These are phyloP conservation scores for Cepaea nemoralis DNA, from an alignment of 1,140 invertebrate species.

Conservation along the genomic window DNA sequence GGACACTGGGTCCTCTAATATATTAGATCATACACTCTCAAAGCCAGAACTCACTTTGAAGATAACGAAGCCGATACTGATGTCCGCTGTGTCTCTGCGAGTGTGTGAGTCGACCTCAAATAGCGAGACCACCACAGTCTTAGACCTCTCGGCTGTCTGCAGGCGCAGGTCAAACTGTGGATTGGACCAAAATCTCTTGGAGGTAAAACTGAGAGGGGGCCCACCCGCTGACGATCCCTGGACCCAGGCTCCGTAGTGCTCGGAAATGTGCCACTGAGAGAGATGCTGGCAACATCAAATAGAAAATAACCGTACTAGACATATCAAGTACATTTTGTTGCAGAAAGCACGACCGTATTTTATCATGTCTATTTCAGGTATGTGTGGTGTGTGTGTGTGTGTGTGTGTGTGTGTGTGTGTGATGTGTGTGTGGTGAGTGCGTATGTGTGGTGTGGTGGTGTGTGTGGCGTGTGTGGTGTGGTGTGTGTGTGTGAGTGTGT, in stretches of 20 bases:
- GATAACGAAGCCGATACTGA: conserved; percentile 30
- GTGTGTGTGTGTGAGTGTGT: too few relatives aligned
- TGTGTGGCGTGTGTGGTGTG: too few relatives aligned
- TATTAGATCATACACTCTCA: not conserved
- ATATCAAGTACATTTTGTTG: too few relatives aligned
- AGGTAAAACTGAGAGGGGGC: conserved; percentile 6
- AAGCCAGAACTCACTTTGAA: not conserved
- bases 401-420: too few relatives aligned
- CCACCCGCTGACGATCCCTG: not conserved
- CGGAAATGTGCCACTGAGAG: conserved; percentile 4
- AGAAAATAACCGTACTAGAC: too few relatives aligned
- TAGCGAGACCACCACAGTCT: not conserved
- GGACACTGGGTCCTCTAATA: too few relatives aligned
- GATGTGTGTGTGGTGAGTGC: too few relatives aligned
- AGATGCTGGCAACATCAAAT: not conserved
- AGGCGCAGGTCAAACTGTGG: conserved; percentile 14
- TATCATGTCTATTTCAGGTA: too few relatives aligned
- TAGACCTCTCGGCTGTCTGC: not conserved
- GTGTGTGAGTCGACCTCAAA: conserved; percentile 1
- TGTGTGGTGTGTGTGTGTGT: too few relatives aligned
- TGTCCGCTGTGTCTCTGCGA: not conserved
- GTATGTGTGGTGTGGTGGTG: too few relatives aligned
- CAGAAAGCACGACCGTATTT: too few relatives aligned
- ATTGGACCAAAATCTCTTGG: conserved; percentile 24
- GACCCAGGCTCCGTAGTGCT: conserved; percentile 24